These are phyloP conservation scores for Drosophila guanche DNA, from an alignment of 1,140 invertebrate genomes.

Conservation along the genomic window DNA sequence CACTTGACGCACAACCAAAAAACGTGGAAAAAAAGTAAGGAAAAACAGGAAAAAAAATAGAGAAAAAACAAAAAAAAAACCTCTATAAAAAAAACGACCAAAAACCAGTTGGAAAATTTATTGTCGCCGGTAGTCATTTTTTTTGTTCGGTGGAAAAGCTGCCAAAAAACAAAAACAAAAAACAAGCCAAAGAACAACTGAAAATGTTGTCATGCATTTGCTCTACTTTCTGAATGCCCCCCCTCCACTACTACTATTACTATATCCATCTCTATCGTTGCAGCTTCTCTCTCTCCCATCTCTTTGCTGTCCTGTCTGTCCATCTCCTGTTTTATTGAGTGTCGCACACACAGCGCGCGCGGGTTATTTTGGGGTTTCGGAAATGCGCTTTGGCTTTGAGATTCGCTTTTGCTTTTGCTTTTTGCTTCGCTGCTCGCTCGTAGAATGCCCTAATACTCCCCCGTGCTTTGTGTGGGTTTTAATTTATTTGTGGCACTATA, in stretches of 20 bases:
- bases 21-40: neutral
- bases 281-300: slow-evolving; percentile 11
- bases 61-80: slow-evolving; percentile 16
- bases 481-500: slow-evolving; percentile 46
- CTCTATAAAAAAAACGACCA: slow-evolving; percentile 18
- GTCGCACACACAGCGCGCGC: slow-evolving; percentile 10
- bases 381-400: slow-evolving; percentile 4
- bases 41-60: too few species aligned
- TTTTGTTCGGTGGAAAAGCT: slow-evolving; percentile 16
- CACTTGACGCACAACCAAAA: slow-evolving; percentile 49
- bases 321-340: slow-evolving; percentile 47
- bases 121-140: slow-evolving; percentile 40
- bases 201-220: slow-evolving; percentile 54
- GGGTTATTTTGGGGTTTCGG: slow-evolving; percentile 8
- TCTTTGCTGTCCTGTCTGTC: slow-evolving; percentile 22
- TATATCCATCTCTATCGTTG: slow-evolving; percentile 4
- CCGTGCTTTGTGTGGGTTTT: slow-evolving; percentile 30
- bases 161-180: slow-evolving; percentile 33
- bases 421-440: too few species aligned
- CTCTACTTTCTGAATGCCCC: slow-evolving; percentile 15
- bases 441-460: slow-evolving; percentile 32
- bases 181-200: slow-evolving; percentile 28
- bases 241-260: too few species aligned
- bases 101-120: slow-evolving; percentile 46
- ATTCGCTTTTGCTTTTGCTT: slow-evolving; percentile 1